Base-by-base conservation (phyloP, 2,113 vertebrate species). In the Sigmodon hispidus region DNA sequence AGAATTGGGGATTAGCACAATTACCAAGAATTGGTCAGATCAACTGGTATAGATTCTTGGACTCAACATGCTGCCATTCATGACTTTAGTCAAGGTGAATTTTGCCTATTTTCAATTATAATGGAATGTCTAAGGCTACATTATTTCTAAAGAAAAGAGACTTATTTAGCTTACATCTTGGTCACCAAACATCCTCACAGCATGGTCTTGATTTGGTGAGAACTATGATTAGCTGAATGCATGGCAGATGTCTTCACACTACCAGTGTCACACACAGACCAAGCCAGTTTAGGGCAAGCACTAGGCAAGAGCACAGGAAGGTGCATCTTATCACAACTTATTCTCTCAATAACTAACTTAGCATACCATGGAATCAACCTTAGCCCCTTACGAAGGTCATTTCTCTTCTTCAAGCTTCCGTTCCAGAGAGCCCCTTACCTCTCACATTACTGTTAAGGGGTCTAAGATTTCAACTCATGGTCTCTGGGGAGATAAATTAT, bases 1-100 rank as follows among this genome's bases (percentile, higher is more conserved):
- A 36, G 48, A 57, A 1, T 12, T 59, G 0, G 8, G 10, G 7
- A n/a, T n/a, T n/a, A n/a, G n/a, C n/a, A n/a, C n/a, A n/a, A n/a
- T 31, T 5, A 43, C 26, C 19, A 15, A 83, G n/a, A 43, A 45
- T 61, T 69, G 16, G 13, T 91, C 24, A 50, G 11, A 81, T 1
- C 50, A n/a, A 69, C 1, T 87, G 17, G 21, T 1, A 91, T 70
- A 75, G 65, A 93, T 52, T 59, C 75, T 59, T 87, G 9, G 2
- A 36, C 45, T 89, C 16, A 59, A 2, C 45, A 50, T 17, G 67
- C 55, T 76, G 48, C n/a, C 75, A 4, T 31, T 72, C 40, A 10
- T 65, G 81, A 77, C 19, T 92, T 84, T 69, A 70, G 10, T 50
- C 11, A 80, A 59, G 52, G 26, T 55, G n/a, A 65, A 12, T 55